Evolutionary conservation across 2,888 invertebrate genomes (phyloP), one percentile per base, ranked within the genome.

Genomic region (Meteorus cinctellus): DNA sequence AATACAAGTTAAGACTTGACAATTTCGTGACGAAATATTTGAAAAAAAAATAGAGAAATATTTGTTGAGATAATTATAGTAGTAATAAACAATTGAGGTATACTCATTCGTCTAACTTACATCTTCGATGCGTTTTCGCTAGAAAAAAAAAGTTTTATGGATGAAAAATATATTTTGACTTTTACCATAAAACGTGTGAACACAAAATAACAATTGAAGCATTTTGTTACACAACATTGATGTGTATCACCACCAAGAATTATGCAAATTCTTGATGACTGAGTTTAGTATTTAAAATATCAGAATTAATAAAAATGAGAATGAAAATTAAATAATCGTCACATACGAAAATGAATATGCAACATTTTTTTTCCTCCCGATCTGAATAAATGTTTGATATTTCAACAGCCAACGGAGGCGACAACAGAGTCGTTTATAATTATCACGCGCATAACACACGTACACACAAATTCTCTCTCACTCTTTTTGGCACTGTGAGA

Each of bases 91-190:
- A n/a, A 27, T 19, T 72, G 45, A 27, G 16, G 45, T 29, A 34
- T 24, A 45, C n/a, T 63, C 8, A 27, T 36, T 62, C 63, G 70
- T 81, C 78, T 78, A 80, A 81, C 81, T 78, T 80, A 81, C 81
- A 80, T 81, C 81, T 77, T 81, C 81, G 72, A 81, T 80, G 76
- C 81, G 80, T 81, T 81, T 81, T 79, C 80, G 78, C 81, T 81
- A 80, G 72, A 81, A 81, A 79, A 75, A 63, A 75, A 75, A 51
- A 79, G 62, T 76, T 70, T 69, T 27, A 78, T 41, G 75, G 78
- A 78, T 41, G 72, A 77, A 71, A 75, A 72, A 36, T 74, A 48
- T 55, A 66, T 73, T 29, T 41, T 68, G 29, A 70, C 55, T 8
- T 66, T 69, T 27, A 48, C 51, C 27, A 55, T 69, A 69, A 55